These are phyloP conservation scores for Jaculus jaculus DNA, from an alignment of 2,113 vertebrate genomes.

Conservation along the genomic window DNA sequence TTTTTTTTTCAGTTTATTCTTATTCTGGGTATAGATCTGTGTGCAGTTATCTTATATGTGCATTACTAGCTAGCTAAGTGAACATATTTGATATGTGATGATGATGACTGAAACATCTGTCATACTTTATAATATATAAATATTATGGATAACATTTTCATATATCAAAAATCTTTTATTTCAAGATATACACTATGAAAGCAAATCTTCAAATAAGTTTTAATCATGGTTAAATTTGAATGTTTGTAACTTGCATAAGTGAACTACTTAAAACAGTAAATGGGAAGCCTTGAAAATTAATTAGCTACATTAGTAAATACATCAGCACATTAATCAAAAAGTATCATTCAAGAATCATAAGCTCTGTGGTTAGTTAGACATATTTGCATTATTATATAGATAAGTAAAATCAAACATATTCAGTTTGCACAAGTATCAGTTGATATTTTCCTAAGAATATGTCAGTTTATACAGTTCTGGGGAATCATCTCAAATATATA, in stretches of 20 bases:
- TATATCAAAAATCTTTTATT: background rate
- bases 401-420: background rate
- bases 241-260: background rate
- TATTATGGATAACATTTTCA: background rate
- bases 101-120: background rate
- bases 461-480: background rate
- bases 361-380: background rate
- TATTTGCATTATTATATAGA: background rate
- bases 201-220: background rate
- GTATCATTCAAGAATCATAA: background rate
- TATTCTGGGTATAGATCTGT: background rate
- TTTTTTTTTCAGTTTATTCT: background rate
- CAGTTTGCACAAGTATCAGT: background rate
- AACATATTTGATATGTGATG: slow-evolving; percentile 1
- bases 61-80: background rate
- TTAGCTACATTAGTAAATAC: slow-evolving; percentile 10
- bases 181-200: background rate
- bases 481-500: background rate
- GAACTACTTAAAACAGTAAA: slow-evolving; percentile 2
- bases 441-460: background rate
- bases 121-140: background rate
- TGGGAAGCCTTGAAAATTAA: slow-evolving; percentile 8
- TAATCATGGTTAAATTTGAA: background rate
- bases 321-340: slow-evolving; percentile 5
- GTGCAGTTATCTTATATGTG: background rate